Evolutionary conservation across 1,140 invertebrate species (phyloP).

Genomic region (Drosophila ohnishii): DNA sequence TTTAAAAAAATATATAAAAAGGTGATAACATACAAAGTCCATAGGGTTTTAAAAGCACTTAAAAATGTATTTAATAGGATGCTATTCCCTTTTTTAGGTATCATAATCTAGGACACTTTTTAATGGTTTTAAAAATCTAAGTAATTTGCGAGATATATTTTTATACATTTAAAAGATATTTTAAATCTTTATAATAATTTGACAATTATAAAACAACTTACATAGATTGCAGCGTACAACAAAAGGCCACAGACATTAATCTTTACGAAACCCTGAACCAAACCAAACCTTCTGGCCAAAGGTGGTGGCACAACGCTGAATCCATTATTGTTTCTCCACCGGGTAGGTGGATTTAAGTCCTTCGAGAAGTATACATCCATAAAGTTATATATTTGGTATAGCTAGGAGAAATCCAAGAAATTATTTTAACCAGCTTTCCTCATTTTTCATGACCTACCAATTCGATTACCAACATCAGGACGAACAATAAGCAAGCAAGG

Average conservation of each 20-base stretch:
- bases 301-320: not conserved
- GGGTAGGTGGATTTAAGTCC: not conserved
- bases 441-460: not conserved
- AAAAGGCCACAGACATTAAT: not conserved
- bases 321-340: not conserved
- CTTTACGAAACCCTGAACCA: not conserved
- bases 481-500: not conserved
- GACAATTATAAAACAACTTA: slow-evolving; percentile 6
- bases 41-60: not conserved
- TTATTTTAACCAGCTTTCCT: accelerated
- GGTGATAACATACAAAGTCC: not conserved
- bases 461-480: not conserved
- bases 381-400: not conserved
- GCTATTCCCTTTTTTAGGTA: not conserved
- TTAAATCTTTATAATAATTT: not conserved
- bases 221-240: not conserved
- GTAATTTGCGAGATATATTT: too few relatives aligned
- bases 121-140: too few relatives aligned
- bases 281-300: not conserved
- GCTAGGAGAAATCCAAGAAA: not conserved
- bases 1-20: not conserved
- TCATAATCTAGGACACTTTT: not conserved
- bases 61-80: not conserved
- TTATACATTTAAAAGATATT: too few relatives aligned
- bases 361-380: not conserved